Evolutionary conservation across 1,140 invertebrate genomes (phyloP), one percentile per base, ranked within the genome.

Genomic region (Apolygus lucorum): DNA sequence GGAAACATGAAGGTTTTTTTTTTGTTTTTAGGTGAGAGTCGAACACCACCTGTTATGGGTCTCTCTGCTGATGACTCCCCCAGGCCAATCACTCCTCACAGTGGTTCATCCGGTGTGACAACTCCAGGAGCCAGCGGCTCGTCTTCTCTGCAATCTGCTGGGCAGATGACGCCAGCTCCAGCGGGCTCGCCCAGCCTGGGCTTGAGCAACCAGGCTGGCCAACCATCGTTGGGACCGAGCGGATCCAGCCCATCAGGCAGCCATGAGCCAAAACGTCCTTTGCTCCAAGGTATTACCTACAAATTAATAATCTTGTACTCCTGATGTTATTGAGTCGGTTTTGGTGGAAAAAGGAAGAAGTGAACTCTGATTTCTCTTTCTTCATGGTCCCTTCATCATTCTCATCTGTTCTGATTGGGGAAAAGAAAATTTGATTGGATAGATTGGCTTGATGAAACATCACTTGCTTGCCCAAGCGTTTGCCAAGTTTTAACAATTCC

Each of bases 111-210:
- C 2, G 22, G 26, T 24, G n/a, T 21, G 27, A 2, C 64, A 1
- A 34, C 28, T 11, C 28, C 21, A 4, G 54, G 54, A 14, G 21
- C 22, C 26, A 1, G 21, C 21, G 62, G 24, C 26, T 22, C 62
- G 22, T 54, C 52, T 24, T n/a, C n/a, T 54, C 52, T 21, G 14
- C 14, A 25, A 24, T 63, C 26, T 29, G 52, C 59, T 11, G 52
- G 27, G 26, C 2, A 25, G 2, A 29, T 63, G 13, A 59, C 69
- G 59, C 68, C 70, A 63, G 71, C 52, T 70, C 74, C 72, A 70
- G 76, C 76, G 77, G 77, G 75, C 75, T 77, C 76, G 76, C 75
- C 75, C 68, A 73, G 73, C 74, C 74, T 68, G 66, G 70, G 73
- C 54, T 73, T 69, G 67, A 11, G 2, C 4, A 24, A 4, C 22